phyloP scores from a whole-genome alignment of 1,140 invertebrate species.

The Sminthurinus signatus region DNA sequence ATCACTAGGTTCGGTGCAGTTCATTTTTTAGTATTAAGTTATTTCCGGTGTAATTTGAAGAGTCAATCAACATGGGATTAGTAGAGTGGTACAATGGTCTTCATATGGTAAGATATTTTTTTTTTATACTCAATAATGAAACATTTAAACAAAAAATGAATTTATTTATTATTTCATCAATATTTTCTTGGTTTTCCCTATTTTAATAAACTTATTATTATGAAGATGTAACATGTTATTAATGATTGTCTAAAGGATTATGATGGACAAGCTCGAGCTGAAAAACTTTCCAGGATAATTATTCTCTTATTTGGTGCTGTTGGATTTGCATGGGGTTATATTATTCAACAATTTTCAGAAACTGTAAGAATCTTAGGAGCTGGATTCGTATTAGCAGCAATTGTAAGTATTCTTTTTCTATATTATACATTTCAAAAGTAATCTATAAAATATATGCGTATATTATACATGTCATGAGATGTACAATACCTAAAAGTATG shows the following conservation, averaged over 20 bases:
- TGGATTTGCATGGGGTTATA: conserved; percentile 84
- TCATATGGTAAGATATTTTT: conserved; percentile 32
- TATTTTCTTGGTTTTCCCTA: not conserved
- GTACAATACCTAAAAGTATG: too few relatives aligned
- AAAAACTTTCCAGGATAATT: conserved; percentile 78
- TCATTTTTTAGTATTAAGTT: too few relatives aligned
- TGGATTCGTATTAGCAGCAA: conserved; percentile 75
- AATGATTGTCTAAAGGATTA: conserved; percentile 63
- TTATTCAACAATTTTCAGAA: conserved; percentile 91
- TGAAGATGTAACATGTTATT: not conserved
- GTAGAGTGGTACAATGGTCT: conserved; percentile 32
- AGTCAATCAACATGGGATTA: conserved; percentile 33
- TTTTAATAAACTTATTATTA: not conserved
- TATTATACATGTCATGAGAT: too few relatives aligned
- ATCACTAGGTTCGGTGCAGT: too few relatives aligned
- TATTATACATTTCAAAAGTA: too few relatives aligned
- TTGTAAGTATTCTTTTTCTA: too few relatives aligned
- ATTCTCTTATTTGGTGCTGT: conserved; percentile 81
- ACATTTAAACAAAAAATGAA: not conserved
- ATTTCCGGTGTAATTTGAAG: too few relatives aligned
- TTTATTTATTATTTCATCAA: not conserved
- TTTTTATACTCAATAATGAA: not conserved
- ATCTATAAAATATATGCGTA: too few relatives aligned
- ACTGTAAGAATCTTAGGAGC: conserved; percentile 87
- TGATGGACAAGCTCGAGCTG: conserved; percentile 81